Percentiles rank a stretch among this genome's conserved stretches.
Conservation (phyloP, 2,797 vertebrate species). For the Heterohyrax brucei region DNA sequence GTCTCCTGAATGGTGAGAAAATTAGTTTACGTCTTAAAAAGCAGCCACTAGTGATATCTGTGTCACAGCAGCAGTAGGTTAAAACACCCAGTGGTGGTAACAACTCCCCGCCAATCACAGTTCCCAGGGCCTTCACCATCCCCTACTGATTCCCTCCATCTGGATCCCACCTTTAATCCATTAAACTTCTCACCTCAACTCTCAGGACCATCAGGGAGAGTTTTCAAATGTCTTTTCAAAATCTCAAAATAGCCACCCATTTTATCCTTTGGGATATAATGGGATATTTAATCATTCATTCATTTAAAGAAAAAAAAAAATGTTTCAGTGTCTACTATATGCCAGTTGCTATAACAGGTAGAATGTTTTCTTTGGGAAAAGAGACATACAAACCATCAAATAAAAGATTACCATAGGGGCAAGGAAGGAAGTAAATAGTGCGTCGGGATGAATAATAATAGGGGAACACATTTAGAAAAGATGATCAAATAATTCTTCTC, state of each 20-base stretch:
- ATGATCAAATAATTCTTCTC: neutral
- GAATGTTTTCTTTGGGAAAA: neutral
- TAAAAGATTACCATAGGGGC: neutral
- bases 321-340: neutral
- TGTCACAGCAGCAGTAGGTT: no score
- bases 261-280: conserved; percentile 4
- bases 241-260: neutral
- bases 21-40: no score
- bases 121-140: fast-evolving
- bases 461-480: neutral
- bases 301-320: neutral
- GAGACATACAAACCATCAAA: conserved; percentile 13
- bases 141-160: neutral
- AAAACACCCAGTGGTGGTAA: neutral
- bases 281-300: conserved; percentile 5
- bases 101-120: neutral
- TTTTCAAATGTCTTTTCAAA: conserved; percentile 48
- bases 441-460: neutral
- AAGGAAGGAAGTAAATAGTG: neutral
- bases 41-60: no score
- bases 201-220: neutral
- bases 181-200: neutral
- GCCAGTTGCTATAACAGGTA: neutral
- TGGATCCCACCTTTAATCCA: neutral
- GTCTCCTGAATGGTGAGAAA: no score